A percentile compares a stretch with the other conserved stretches of the same genome.
Evolutionary conservation across 1,140 invertebrate species (phyloP).

Genomic region (Philotrypesis tridentata): DNA sequence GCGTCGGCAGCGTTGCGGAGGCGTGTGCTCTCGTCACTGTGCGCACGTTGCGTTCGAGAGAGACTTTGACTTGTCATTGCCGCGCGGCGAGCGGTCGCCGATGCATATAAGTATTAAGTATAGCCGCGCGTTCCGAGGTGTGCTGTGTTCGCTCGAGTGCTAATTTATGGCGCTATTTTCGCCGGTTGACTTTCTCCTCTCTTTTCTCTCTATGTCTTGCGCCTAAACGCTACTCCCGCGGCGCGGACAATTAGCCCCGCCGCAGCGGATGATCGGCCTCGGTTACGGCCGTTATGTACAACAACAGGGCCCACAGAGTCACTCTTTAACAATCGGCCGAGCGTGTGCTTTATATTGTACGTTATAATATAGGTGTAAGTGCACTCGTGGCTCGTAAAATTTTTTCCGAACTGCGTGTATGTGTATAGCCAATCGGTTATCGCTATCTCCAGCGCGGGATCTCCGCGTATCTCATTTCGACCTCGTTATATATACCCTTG

Average conservation of each 20-base stretch:
- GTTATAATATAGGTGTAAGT: too few species aligned
- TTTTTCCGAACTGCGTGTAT: neutral
- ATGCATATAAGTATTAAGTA: too few species aligned
- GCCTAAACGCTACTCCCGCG: neutral
- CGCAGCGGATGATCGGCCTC: neutral
- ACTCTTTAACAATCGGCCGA: too few species aligned
- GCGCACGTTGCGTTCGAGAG: neutral
- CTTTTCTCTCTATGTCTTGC: neutral
- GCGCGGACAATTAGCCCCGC: neutral
- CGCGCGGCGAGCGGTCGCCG: slow-evolving; percentile 11
- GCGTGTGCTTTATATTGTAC: too few species aligned
- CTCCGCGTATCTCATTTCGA: slow-evolving; percentile 42
- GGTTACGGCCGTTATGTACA: neutral
- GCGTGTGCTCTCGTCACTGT: too few species aligned
- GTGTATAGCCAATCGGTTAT: neutral
- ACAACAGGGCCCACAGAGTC: too few species aligned
- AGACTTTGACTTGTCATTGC: slow-evolving; percentile 22
- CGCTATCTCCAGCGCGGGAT: neutral
- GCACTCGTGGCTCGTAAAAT: neutral
- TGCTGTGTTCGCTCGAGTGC: too few species aligned
- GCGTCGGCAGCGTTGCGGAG: too few species aligned
- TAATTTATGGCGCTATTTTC: slow-evolving; percentile 33
- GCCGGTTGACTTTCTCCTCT: neutral
- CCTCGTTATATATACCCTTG: slow-evolving; percentile 40
- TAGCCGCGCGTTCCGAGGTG: too few species aligned